Conservation (phyloP, 2,113 vertebrate species). For the Pongo abelii region DNA sequence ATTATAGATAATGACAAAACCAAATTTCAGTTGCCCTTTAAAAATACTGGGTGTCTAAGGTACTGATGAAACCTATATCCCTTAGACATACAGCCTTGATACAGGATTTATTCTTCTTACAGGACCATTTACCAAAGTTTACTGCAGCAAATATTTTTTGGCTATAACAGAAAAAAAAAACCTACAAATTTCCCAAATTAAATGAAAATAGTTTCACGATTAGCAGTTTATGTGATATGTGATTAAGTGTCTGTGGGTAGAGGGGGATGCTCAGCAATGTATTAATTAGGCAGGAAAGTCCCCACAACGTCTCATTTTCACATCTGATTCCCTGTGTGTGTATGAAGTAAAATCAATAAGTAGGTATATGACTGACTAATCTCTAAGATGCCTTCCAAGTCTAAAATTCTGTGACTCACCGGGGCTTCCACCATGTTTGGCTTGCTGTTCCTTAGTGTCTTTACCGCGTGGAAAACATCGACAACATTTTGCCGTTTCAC, state of each 20-base stretch:
- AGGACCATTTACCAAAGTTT: not conserved
- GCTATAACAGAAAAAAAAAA: not conserved
- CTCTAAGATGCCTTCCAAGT: not conserved
- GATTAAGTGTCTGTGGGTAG: not conserved
- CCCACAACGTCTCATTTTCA: not conserved
- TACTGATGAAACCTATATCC: not conserved
- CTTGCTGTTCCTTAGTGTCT: constrained; percentile 98
- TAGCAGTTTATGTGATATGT: not conserved
- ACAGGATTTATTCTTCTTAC: not conserved
- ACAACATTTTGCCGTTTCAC: constrained; percentile 98
- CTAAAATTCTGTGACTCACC: constrained; percentile 83
- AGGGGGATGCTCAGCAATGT: not conserved
- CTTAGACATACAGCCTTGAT: not conserved
- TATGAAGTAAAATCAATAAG: not conserved
- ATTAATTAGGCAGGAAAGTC: not conserved
- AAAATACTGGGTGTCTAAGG: not conserved
- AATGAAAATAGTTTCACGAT: not conserved
- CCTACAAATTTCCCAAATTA: not conserved
- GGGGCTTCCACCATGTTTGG: constrained; percentile 99
- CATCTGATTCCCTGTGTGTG: not conserved
- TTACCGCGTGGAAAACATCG: constrained; percentile 97
- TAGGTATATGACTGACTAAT: not conserved
- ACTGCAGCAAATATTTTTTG: not conserved
- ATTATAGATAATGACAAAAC: not conserved
- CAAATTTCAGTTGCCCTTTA: constrained; percentile 7